Evolutionary conservation across 1,140 invertebrate species (phyloP).

Genomic region (Venturia canescens): DNA sequence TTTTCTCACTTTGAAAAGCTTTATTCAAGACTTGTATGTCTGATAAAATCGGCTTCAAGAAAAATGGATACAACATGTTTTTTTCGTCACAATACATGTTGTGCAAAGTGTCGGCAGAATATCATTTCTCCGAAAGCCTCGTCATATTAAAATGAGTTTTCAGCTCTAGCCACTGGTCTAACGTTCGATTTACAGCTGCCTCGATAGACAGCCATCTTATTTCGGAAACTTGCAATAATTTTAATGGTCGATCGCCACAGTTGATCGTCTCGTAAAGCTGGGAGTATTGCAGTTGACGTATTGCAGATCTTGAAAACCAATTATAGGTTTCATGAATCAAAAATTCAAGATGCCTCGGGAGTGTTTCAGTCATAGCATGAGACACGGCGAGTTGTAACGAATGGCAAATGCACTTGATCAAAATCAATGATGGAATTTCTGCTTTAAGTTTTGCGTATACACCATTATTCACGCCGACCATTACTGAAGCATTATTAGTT

Average conservation of each 20-base stretch:
- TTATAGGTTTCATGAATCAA: slow-evolving; percentile 60
- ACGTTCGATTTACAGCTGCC: slow-evolving; percentile 56
- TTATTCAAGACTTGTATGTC: slow-evolving; percentile 53
- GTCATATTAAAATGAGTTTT: slow-evolving; percentile 60
- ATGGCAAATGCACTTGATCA: slow-evolving; percentile 57
- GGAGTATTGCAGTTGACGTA: slow-evolving; percentile 51
- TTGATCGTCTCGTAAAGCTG: slow-evolving; percentile 52
- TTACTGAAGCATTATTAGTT: slow-evolving; percentile 52
- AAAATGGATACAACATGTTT: slow-evolving; percentile 54
- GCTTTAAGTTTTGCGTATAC: slow-evolving; percentile 48
- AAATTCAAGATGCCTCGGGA: slow-evolving; percentile 58
- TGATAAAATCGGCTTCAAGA: slow-evolving; percentile 33
- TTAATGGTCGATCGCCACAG: slow-evolving; percentile 53
- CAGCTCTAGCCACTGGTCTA: slow-evolving; percentile 60
- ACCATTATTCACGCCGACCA: slow-evolving; percentile 52
- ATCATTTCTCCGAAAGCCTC: slow-evolving; percentile 57
- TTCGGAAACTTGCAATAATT: slow-evolving; percentile 52
- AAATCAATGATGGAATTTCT: slow-evolving; percentile 53
- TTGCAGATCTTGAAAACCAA: slow-evolving; percentile 60
- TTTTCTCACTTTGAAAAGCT: slow-evolving; percentile 50
- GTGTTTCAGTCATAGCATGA: slow-evolving; percentile 38
- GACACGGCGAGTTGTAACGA: slow-evolving; percentile 58
- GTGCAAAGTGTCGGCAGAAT: slow-evolving; percentile 53
- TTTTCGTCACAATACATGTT: slow-evolving; percentile 56
- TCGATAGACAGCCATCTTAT: slow-evolving; percentile 64